These are phyloP conservation scores for Saccostrea cuccullata DNA, from an alignment of 1,140 invertebrate species.

Conservation along the genomic window DNA sequence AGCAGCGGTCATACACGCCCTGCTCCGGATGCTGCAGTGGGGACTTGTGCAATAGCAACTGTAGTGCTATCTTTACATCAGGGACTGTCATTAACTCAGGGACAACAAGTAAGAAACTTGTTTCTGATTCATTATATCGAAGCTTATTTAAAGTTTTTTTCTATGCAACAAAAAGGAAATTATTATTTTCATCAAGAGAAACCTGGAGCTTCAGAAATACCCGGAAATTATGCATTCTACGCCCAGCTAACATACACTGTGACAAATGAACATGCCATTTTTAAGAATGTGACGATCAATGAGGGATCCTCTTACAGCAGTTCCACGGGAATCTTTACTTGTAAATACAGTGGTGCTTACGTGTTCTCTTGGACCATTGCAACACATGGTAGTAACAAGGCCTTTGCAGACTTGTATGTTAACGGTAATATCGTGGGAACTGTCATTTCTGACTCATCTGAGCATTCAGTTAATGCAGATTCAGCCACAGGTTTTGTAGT, in stretches of 20 bases:
- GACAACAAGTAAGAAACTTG: not conserved
- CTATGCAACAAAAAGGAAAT: no score
- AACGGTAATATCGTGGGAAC: not conserved
- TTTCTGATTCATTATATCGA: no score
- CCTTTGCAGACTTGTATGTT: not conserved
- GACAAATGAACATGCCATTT: not conserved
- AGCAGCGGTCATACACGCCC: not conserved
- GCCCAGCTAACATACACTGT: not conserved
- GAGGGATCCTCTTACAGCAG: not conserved
- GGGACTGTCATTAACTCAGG: not conserved
- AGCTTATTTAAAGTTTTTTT: no score
- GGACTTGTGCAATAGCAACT: not conserved
- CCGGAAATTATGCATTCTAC: not conserved
- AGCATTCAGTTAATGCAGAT: not conserved
- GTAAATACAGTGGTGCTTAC: not conserved
- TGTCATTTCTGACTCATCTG: not conserved
- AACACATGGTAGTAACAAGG: not conserved
- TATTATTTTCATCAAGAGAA: not conserved
- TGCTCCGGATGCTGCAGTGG: constrained; percentile 8
- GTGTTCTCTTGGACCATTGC: not conserved
- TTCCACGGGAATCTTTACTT: not conserved
- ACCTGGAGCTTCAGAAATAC: not conserved
- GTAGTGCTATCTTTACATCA: not conserved
- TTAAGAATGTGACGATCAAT: not conserved
- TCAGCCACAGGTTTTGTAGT: not conserved